Evolutionary conservation across 2,113 vertebrate species (phyloP).

Genomic region (Sus scrofa): T2T-Sscrofa CM000815.6:114675001-114675500

Average conservation of each 20-base stretch:
- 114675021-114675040: neutral
- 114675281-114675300: neutral
- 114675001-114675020: neutral
- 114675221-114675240: neutral
- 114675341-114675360: neutral
- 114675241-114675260: neutral
- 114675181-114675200: neutral
- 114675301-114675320: neutral
- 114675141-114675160: slow-evolving; percentile 10
- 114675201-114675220: slow-evolving; percentile 29
- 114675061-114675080: neutral
- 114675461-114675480: neutral
- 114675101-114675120: neutral
- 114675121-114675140: neutral
- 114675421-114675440: neutral
- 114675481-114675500: too few relatives aligned
- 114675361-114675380: neutral
- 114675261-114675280: neutral
- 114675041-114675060: neutral
- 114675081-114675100: neutral
- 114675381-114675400: neutral
- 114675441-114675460: neutral
- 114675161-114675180: neutral
- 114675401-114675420: neutral
- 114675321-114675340: neutral